Evolutionary conservation across 2,888 invertebrate species (phyloP), one percentile per base, ranked within the genome.

Genomic region (Iphiclides podalirius): DNA sequence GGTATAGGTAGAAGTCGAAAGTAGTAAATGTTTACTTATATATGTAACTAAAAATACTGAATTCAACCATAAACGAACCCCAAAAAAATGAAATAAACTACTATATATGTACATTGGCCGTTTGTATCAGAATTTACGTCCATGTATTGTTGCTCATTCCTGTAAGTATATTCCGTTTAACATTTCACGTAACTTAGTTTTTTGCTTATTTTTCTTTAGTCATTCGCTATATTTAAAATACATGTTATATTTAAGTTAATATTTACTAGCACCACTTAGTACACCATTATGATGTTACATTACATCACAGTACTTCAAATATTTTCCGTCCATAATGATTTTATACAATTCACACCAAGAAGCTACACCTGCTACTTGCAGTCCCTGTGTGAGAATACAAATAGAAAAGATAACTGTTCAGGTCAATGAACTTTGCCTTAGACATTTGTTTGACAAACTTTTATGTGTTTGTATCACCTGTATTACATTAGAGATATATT

Each of bases 131-230:
- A 66, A 61, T 59, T 64, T 54, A 77, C 80, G 79, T 86, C 88
- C 82, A 89, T 89, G 89, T 89, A 89, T 85, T 89, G 89, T 88
- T 89, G 89, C 71, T 89, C 89, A 55, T 85, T 89, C 66, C 85
- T 89, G 89, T 89, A 68, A 89, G 89, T 89, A 70, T 61, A 56
- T 52, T 47, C 12, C 23, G 13, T 33, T 42, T 20, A n/a, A 13
- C 7, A 14, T 40, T 40, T 40, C 6, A 4, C 13, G 9, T 14
- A 4, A 4, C 14, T 40, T 4, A 26, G 15, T 26, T n/a, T 14
- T 40, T n/a, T 15, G 26, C 2, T 6, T 4, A 8, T 11, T 40
- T 15, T n/a, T 15, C 2, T 4, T 28, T 28, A 15, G 2, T 9
- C 9, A 15, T 20, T 20, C 3, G 20, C 6, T 20, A 20, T 20